Evolutionary conservation across 2,113 vertebrate species (phyloP), one percentile per base, ranked within the genome.

Genomic region (Lepidothrix coronata): DNA sequence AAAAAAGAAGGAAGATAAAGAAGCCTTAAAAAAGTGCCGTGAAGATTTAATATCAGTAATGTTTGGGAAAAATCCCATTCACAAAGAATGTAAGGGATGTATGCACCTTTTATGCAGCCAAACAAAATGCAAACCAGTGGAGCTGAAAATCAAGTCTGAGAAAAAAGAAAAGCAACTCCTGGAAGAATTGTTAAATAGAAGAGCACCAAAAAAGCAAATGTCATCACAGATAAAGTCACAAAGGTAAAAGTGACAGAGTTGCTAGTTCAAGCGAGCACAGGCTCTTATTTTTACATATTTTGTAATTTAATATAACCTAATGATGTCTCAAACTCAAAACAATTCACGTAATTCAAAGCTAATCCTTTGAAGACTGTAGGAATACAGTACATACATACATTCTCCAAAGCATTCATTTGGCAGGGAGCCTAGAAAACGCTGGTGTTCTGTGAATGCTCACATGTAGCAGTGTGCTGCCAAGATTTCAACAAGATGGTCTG

Each of bases 211-310:
- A 95, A 95, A 95, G 77, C 74, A 89, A 96, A 91, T 95, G 93
- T 95, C 94, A 96, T 82, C 37, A 79, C 61, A 95, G 93, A 92
- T 94, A 75, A 92, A 92, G 83, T 94, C 92, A 87, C 95, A 91
- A 92, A 94, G 80, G 83, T 93, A 96, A 82, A 94, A 96, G 83
- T 89, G 85, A 91, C 96, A 95, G 91, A 94, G 62, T 28, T 91
- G 86, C 93, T 96, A 92, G 86, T 94, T 96, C 91, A 95, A 92
- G 92, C 91, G 96, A 95, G 70, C 72, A 57, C n/a, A 91, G 41
- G 41, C 83, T 95, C 83, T 96, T 96, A 93, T 96, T 96, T 95
- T 96, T 96, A 95, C 91, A 92, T 97, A 97, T 96, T 96, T 96
- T 93, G 73, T 95, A 95, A 96, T 96, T 96, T 96, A 94, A 95